phyloP scores from a whole-genome alignment of 2,797 vertebrate species.

The Melanotaenia trifasciata region DNA sequence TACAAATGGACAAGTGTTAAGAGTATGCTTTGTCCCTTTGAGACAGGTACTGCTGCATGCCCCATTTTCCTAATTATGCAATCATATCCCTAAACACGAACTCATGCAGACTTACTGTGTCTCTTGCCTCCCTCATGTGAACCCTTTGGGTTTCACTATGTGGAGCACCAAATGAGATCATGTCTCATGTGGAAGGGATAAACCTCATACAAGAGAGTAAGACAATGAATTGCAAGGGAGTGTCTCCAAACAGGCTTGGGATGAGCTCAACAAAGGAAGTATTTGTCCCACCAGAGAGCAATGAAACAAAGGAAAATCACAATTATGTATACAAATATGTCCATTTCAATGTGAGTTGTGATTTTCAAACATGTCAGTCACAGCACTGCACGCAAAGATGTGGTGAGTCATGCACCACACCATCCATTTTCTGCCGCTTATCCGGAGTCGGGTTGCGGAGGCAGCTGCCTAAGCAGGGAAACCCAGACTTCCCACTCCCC shows the following conservation, averaged over 20 bases:
- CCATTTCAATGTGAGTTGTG: no score
- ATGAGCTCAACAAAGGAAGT: conserved; percentile 2
- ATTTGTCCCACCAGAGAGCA: conserved; percentile 2
- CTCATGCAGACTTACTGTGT: conserved; percentile 37
- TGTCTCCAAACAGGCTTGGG: conserved; percentile 18
- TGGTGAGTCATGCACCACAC: background rate
- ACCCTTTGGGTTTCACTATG: conserved; percentile 77
- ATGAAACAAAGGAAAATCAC: conserved; percentile 1
- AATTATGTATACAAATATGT: background rate
- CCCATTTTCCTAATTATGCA: conserved; percentile 69
- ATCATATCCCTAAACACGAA: conserved; percentile 54
- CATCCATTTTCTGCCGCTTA: no score
- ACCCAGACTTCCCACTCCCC: no score
- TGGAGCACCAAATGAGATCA: conserved; percentile 85
- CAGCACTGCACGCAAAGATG: background rate
- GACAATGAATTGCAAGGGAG: conserved; percentile 38
- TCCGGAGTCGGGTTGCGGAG: no score
- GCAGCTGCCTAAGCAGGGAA: no score
- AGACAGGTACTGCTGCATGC: conserved; percentile 55
- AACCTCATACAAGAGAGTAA: conserved; percentile 47
- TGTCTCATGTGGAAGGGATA: conserved; percentile 75
- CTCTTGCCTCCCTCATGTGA: conserved; percentile 51
- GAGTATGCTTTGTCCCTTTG: conserved; percentile 45
- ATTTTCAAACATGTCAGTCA: background rate
- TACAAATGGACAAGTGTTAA: conserved; percentile 38